Evolutionary conservation across 2,797 vertebrate genomes (phyloP).

Genomic region (Clarias pachynema): DNA sequence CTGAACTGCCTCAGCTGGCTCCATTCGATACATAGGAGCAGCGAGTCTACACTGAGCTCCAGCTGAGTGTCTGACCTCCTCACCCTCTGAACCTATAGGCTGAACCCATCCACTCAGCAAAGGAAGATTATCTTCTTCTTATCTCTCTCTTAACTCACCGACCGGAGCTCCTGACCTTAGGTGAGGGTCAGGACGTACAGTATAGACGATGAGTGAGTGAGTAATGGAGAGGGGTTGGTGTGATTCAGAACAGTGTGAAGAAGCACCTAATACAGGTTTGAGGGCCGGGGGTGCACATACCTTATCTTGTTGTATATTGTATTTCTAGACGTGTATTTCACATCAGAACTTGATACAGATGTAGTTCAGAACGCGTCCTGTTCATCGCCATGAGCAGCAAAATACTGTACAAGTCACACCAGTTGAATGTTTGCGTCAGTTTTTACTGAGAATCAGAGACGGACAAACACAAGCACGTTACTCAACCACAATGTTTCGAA

Average conservation of each 20-base stretch:
- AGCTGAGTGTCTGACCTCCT: too few relatives aligned
- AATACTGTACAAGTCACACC: neutral
- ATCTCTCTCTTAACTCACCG: too few relatives aligned
- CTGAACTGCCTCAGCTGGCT: too few relatives aligned
- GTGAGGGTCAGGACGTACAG: too few relatives aligned
- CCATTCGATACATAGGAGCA: too few relatives aligned
- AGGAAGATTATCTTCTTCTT: too few relatives aligned
- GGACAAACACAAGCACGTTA: neutral
- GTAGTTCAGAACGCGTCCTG: neutral
- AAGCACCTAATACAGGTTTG: neutral
- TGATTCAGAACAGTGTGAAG: neutral
- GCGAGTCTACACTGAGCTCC: too few relatives aligned
- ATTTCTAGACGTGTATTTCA: neutral
- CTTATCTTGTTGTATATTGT: neutral
- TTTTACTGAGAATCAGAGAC: neutral
- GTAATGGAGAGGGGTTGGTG: too few relatives aligned
- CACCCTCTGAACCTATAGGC: too few relatives aligned
- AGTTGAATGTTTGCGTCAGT: neutral
- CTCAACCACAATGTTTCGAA: neutral
- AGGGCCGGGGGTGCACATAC: neutral
- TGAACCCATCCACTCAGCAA: too few relatives aligned
- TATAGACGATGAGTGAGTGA: too few relatives aligned
- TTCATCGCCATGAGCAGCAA: neutral
- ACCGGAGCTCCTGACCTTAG: too few relatives aligned
- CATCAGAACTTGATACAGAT: neutral